Percentiles rank a stretch among this genome's conserved stretches.
These are phyloP conservation scores for Psilanteris sp. DNA, from an alignment of 1,140 invertebrate genomes.

Conservation along the genomic window DNA sequence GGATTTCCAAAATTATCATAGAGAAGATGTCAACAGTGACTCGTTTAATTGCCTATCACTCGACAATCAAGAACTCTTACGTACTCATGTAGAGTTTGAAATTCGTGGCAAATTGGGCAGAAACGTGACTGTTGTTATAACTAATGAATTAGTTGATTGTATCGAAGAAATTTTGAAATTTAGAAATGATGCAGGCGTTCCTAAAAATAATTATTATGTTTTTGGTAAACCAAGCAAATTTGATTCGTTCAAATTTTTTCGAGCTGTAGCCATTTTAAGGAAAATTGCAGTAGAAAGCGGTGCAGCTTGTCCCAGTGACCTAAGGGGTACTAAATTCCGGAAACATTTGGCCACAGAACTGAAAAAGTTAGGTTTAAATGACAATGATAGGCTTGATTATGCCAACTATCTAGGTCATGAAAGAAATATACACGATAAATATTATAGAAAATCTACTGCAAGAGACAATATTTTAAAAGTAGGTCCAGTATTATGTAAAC, in stretches of 20 bases:
- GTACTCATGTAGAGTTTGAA: conserved; percentile 2
- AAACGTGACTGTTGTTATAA: conserved; percentile 11
- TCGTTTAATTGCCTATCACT: not conserved
- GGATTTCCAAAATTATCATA: conserved; percentile 4
- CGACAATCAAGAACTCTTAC: not conserved
- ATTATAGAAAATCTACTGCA: conserved; percentile 17
- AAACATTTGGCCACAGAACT: not conserved
- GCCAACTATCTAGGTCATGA: conserved; percentile 33
- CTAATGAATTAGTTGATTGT: not conserved
- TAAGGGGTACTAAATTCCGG: conserved; percentile 47
- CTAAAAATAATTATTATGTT: not conserved
- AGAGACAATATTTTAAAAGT: no score
- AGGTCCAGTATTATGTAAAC: not conserved
- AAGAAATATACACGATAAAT: conserved; percentile 15
- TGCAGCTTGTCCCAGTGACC: not conserved
- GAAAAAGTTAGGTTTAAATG: no score
- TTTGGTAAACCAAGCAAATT: conserved; percentile 2
- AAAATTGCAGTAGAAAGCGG: conserved; percentile 3
- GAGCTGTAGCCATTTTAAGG: not conserved
- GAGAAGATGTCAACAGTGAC: not conserved
- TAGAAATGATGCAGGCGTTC: not conserved
- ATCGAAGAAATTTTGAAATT: conserved; percentile 1
- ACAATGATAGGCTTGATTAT: conserved; percentile 7
- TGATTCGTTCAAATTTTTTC: not conserved
- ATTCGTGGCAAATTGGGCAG: conserved; percentile 9